Evolutionary conservation across 2,888 invertebrate species (phyloP), one percentile per base, ranked within the genome.

Genomic region (Imbricaverruca yamaguchii): DNA sequence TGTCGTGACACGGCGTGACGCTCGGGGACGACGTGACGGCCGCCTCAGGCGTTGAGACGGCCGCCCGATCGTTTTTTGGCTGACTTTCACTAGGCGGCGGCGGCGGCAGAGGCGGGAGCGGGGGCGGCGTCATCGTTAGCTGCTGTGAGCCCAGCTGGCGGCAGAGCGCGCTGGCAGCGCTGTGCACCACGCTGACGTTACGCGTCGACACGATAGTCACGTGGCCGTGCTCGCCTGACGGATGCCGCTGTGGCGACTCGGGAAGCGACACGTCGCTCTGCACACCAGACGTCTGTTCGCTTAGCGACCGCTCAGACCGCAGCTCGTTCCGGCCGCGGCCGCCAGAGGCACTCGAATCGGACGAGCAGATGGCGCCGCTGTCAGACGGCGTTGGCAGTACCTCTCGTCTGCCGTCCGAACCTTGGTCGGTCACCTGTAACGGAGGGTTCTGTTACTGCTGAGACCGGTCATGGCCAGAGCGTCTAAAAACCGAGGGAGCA

Each of bases 241-340:
- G 79, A 1, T 57, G 56, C 8, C 79, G 79, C 57, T 59, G 56
- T 23, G 79, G 79, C 23, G 79, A 79, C 25, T 59, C 79, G 15
- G 79, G 79, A 4, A 57, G 79, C 23, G 79, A 79, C 8, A 79
- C 79, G 79, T 79, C 79, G 18, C 79, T 79, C 79, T 79, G 79
- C 15, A 79, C 57, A 12, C 79, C 79, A 4, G 79, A 79, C 25
- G 79, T 79, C 57, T 57, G 79, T 13, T 59, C 79, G 57, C 79
- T 79, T 11, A 25, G 9, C 57, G 79, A 56, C 13, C 57, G 79
- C 13, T 13, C 79, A 23, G 57, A 4, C 23, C 18, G 57, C 23
- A 0, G 56, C 15, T n/a, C 25, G 23, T n/a, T 8, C 12, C 57
- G 56, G 13, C n/a, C 79, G 10, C 55, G 55, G 57, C 25, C 79